Conservation (phyloP, 2,113 vertebrate species). For the western clawed frog (Xenopus tropicalis) region DNA sequence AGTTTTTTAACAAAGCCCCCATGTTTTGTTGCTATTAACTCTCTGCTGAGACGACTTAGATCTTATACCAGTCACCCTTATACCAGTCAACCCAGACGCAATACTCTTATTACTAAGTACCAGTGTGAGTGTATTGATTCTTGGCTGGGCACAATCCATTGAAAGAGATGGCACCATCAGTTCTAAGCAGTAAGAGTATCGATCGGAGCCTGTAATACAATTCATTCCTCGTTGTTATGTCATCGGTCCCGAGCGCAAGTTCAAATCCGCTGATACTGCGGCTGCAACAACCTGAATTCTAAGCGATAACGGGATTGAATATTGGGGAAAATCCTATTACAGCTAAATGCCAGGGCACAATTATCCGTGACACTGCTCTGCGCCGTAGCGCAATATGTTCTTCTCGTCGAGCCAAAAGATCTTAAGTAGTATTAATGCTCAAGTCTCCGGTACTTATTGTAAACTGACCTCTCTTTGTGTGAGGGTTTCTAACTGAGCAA, state of each 20-base stretch:
- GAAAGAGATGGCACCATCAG: conserved; percentile 33
- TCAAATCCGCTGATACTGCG: conserved; percentile 26
- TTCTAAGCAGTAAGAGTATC: conserved; percentile 37
- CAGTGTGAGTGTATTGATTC: conserved; percentile 30
- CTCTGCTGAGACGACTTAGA: not conserved
- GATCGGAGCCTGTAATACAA: conserved; percentile 39
- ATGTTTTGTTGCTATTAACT: not conserved
- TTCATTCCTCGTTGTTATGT: conserved; percentile 34
- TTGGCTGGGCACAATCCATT: conserved; percentile 33
- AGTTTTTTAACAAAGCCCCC: not conserved
- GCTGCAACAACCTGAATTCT: conserved; percentile 19
- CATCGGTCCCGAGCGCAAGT: conserved; percentile 27
- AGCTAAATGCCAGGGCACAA: conserved; percentile 14
- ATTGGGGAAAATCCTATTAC: conserved; percentile 38
- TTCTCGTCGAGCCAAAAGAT: conserved; percentile 14
- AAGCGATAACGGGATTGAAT: conserved; percentile 25
- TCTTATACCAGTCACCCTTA: not conserved
- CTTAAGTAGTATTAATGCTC: conserved; percentile 39
- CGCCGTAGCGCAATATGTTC: not conserved
- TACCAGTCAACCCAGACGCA: conserved; percentile 15
- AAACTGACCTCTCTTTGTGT: not conserved
- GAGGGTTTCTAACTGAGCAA: too few relatives aligned
- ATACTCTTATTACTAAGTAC: conserved; percentile 23
- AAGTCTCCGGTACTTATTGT: conserved; percentile 10
- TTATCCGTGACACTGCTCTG: conserved; percentile 6